Percentiles rank a stretch among this genome's conserved stretches.
Conservation (phyloP, 2,888 invertebrate genomes). For the Meta bourneti region DNA sequence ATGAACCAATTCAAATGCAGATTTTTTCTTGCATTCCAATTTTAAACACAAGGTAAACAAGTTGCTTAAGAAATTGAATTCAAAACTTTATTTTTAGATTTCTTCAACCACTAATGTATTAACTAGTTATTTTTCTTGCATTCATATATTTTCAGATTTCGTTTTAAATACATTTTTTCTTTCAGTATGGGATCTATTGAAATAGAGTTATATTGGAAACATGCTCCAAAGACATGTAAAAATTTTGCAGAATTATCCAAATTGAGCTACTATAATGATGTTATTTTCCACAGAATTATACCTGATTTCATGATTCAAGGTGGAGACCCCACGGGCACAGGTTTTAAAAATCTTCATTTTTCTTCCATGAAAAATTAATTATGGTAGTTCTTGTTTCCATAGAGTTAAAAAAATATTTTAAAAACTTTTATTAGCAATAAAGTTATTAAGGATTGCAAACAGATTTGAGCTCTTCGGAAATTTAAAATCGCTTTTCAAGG, state of each 20-base stretch:
- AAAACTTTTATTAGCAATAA: too few relatives aligned
- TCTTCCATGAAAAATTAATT: not conserved
- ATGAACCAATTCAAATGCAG: too few relatives aligned
- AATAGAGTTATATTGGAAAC: conserved; percentile 98
- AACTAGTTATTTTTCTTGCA: too few relatives aligned
- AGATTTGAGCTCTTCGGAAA: too few relatives aligned
- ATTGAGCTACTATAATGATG: conserved; percentile 96
- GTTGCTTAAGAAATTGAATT: too few relatives aligned
- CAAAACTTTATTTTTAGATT: too few relatives aligned
- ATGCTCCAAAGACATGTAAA: conserved; percentile 97
- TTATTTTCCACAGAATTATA: conserved; percentile 97
- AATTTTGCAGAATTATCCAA: conserved; percentile 97
- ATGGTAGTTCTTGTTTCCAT: not conserved
- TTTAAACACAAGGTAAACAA: too few relatives aligned
- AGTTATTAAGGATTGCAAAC: not conserved
- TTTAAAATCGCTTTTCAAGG: too few relatives aligned
- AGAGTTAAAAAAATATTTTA: not conserved
- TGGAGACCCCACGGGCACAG: conserved; percentile 98
- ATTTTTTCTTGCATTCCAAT: too few relatives aligned
- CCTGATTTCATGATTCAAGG: conserved; percentile 85
- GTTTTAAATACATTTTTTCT: not conserved
- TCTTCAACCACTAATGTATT: too few relatives aligned
- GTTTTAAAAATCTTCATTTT: conserved; percentile 78
- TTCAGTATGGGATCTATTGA: conserved; percentile 91
- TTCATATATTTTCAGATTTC: not conserved